Base-by-base conservation (phyloP, 2,888 invertebrate genomes). In the Temnothorax unifasciatus region DNA sequence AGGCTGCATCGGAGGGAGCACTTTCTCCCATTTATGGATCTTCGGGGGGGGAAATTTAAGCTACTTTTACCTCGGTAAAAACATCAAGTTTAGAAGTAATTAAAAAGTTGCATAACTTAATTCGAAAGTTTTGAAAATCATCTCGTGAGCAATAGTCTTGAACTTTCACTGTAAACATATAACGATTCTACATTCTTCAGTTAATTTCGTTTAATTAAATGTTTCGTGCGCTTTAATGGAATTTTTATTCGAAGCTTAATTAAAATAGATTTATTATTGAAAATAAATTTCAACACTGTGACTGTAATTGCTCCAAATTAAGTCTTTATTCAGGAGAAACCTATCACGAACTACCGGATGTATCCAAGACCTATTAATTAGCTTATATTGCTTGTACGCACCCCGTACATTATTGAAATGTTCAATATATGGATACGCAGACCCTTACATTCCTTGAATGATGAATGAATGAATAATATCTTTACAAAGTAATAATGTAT, bases 71-170 rank as follows among this genome's bases (percentile, higher is more conserved):
- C n/a, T 18, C 18, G 34, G 18, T 41, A 68, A 50, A 47, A 66
- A 13, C 25, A 47, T 50, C 6, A 25, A 18, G 21, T 47, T 68
- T 68, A 13, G 38, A 76, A 25, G 50, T 25, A 68, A 52, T 38
- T 76, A 38, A 76, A 76, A 76, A 69, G 68, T 69, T 68, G 25
- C 18, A 25, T 38, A 52, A 76, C 13, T 52, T 76, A 44, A 52
- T 76, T 38, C 69, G 44, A 61, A 76, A 54, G 52, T 52, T 52
- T 76, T 13, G 5, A 68, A 76, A 52, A 76, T 76, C n/a, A 41
- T 9, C 8, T 52, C 11, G 18, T 18, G 15, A 47, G 1, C 44
- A 11, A 68, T 76, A 76, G 21, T 52, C 21, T 54, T 69, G 3
- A 25, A 69, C 52, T 66, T 21, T 76, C 74, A 47, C 52, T 54